phyloP scores from a whole-genome alignment of 2,888 invertebrate genomes.

The Yponomeuta plumbellus region DNA sequence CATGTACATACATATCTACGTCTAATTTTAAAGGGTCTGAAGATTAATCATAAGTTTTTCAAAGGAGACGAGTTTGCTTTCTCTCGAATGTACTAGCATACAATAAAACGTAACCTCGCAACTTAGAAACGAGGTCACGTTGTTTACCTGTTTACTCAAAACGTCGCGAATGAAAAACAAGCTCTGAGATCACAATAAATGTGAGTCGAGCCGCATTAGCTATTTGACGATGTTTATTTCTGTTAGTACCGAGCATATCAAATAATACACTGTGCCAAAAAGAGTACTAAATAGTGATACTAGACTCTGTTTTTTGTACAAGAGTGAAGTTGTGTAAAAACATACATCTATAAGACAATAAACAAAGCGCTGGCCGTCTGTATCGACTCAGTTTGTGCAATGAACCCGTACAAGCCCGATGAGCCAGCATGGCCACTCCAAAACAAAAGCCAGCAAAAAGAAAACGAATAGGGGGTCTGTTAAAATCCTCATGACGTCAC shows the following conservation, averaged over 20 bases:
- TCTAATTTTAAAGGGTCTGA: background rate
- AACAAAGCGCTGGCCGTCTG: too few species aligned
- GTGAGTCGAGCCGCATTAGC: constrained; percentile 38
- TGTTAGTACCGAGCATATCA: too few species aligned
- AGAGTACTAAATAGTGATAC: too few species aligned
- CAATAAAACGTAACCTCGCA: background rate
- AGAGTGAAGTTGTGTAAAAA: too few species aligned
- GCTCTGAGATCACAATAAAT: constrained; percentile 25
- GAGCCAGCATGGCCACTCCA: constrained; percentile 34
- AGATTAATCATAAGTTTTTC: too few species aligned
- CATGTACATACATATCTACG: too few species aligned
- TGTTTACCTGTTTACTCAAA: background rate
- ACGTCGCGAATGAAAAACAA: constrained; percentile 9
- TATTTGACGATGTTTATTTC: constrained; percentile 30
- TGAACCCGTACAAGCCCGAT: constrained; percentile 35
- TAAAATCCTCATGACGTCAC: constrained; percentile 69
- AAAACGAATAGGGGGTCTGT: constrained; percentile 50
- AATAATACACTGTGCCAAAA: too few species aligned
- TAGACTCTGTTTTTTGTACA: too few species aligned
- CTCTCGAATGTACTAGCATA: background rate
- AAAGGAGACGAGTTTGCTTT: background rate
- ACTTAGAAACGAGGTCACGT: background rate
- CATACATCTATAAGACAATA: too few species aligned
- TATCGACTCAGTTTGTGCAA: constrained; percentile 31
- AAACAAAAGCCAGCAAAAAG: constrained; percentile 61